A percentile compares a stretch with the other conserved stretches of the same genome.
These are phyloP conservation scores for Piscicola geometra DNA, from an alignment of 2,888 invertebrate species.

Conservation along the genomic window DNA sequence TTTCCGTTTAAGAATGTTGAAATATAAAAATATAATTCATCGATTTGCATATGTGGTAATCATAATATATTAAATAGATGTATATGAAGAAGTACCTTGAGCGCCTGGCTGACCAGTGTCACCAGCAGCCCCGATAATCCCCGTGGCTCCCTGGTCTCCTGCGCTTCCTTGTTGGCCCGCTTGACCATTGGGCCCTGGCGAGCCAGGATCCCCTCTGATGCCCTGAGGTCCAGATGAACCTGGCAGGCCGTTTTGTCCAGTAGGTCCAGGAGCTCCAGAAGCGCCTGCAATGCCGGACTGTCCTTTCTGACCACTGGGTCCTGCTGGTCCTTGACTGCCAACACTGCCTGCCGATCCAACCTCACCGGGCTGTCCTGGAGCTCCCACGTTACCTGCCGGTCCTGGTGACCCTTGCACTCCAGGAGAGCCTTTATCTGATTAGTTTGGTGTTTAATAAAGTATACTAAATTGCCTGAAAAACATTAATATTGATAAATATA, in stretches of 20 bases:
- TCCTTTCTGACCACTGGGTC: constrained; percentile 37
- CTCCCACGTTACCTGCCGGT: constrained; percentile 27
- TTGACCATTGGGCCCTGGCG: constrained; percentile 33
- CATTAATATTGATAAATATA: too few relatives aligned
- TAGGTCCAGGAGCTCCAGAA: constrained; percentile 38
- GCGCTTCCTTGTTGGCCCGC: constrained; percentile 9
- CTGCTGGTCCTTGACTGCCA: constrained; percentile 38
- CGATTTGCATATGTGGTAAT: too few relatives aligned
- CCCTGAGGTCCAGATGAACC: constrained; percentile 36
- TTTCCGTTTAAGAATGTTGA: too few relatives aligned
- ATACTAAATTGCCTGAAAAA: too few relatives aligned
- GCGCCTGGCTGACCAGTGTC: not conserved
- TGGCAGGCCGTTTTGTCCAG: constrained; percentile 36
- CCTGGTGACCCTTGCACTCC: constrained; percentile 24
- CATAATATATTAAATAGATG: too few relatives aligned
- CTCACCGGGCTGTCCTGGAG: constrained; percentile 27
- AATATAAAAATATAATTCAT: too few relatives aligned
- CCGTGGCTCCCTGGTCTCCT: constrained; percentile 32
- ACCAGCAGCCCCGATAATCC: constrained; percentile 18
- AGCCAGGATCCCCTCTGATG: constrained; percentile 32
- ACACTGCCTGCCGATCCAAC: constrained; percentile 32
- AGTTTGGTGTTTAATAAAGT: too few relatives aligned
- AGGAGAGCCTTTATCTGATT: constrained; percentile 14
- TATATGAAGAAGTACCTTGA: too few relatives aligned
- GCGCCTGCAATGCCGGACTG: constrained; percentile 36